These are phyloP conservation scores for Neuroterus valhalla DNA, from an alignment of 1,140 invertebrate species.

Conservation along the genomic window DNA sequence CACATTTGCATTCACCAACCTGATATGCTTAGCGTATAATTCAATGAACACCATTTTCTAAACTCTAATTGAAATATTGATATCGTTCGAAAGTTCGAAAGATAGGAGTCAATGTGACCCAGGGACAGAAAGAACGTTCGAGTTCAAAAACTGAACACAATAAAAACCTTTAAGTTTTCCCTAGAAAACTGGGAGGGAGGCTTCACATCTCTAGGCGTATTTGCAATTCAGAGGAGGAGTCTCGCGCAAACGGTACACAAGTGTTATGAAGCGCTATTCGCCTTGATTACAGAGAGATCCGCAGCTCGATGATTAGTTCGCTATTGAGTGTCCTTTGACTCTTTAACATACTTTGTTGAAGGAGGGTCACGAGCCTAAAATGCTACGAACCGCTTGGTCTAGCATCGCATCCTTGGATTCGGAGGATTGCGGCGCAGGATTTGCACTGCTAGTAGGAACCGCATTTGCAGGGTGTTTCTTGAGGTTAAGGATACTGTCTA, in stretches of 20 bases:
- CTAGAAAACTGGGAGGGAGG: background rate
- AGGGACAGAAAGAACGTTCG: slow-evolving; percentile 11
- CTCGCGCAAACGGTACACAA: background rate
- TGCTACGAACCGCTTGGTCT: slow-evolving; percentile 77
- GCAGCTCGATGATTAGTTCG: slow-evolving; percentile 23
- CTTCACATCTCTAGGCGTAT: slow-evolving; percentile 22
- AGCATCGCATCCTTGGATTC: slow-evolving; percentile 72
- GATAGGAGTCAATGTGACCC: slow-evolving; percentile 16
- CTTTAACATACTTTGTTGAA: slow-evolving; percentile 73
- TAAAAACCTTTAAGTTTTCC: slow-evolving; percentile 3
- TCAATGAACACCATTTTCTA: slow-evolving; percentile 18
- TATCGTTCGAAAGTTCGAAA: background rate
- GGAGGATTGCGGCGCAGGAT: slow-evolving; percentile 45
- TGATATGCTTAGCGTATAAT: slow-evolving; percentile 24
- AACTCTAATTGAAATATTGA: slow-evolving; percentile 8
- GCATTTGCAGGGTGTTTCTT: slow-evolving; percentile 74
- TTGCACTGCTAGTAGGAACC: slow-evolving; percentile 39
- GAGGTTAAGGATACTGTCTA: slow-evolving; percentile 85
- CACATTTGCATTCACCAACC: background rate
- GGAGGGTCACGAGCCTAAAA: slow-evolving; percentile 76
- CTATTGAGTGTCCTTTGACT: slow-evolving; percentile 25
- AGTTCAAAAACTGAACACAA: slow-evolving; percentile 21
- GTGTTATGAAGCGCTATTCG: slow-evolving; percentile 1
- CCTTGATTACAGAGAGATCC: slow-evolving; percentile 7
- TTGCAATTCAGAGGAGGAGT: slow-evolving; percentile 6